Percentiles rank a stretch among this genome's conserved stretches.
Evolutionary conservation across 2,113 vertebrate species (phyloP).

Genomic region (Stomatorhinus ivindoensis): DNA sequence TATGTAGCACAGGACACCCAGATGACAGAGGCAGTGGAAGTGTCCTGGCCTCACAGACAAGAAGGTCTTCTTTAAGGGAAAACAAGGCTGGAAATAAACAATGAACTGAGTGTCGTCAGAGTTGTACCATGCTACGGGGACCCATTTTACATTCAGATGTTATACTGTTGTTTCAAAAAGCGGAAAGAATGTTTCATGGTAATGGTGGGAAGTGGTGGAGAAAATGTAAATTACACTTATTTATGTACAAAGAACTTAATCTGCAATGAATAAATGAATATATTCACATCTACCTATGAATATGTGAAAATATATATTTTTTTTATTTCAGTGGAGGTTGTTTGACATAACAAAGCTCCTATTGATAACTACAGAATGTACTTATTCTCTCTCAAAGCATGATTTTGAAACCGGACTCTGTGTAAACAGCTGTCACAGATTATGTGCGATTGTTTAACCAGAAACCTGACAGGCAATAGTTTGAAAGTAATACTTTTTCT

Average conservation of each 20-base stretch:
- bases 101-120: neutral
- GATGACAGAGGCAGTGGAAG: neutral
- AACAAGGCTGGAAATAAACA: neutral
- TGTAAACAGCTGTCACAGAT: constrained; percentile 3
- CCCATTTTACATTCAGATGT: neutral
- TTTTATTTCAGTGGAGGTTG: neutral
- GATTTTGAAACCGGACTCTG: neutral
- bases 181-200: neutral
- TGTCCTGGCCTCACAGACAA: neutral
- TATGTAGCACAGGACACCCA: neutral
- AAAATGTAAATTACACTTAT: neutral
- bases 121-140: neutral
- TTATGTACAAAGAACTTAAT: neutral
- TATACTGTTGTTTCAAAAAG: neutral
- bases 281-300: neutral
- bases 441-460: neutral
- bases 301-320: neutral
- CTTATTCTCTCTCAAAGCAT: neutral
- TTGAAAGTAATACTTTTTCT: neutral
- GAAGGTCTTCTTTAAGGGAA: neutral
- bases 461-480: neutral
- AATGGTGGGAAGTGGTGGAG: neutral
- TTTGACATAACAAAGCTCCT: neutral
- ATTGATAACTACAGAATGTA: neutral
- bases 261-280: neutral